Base-by-base conservation (phyloP, 2,113 vertebrate genomes). In the Sturnira hondurensis region DNA sequence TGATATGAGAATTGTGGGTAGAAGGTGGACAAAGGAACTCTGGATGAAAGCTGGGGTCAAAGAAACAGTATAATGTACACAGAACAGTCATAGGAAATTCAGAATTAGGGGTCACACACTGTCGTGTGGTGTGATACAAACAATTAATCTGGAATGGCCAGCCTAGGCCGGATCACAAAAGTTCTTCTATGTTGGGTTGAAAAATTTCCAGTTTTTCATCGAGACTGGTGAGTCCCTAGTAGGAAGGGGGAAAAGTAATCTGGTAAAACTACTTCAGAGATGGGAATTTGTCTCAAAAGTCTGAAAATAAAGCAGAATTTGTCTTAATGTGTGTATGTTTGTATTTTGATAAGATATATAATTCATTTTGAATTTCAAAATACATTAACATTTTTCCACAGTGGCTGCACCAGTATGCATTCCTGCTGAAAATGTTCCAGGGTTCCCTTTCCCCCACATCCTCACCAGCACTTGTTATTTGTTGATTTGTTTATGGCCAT, bases 321-420 rank as follows among this genome's bases (percentile, higher is more conserved):
- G 7, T 26, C 6, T 31, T 83, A 71, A 73, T 36, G 14, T 65
- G 14, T 36, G 14, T 52, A 10, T 36, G 7, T 16, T 63, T 84
- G 19, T 63, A 71, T 43, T 82, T 92, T 82, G 31, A 31, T 5
- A 33, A 65, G 24, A 38, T 71, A n/a, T 15, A 47, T 47, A 7
- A 58, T 28, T 74, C 76, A 58, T 12, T 68, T 84, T 67, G 26
- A 93, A 38, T 68, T 38, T 70, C 17, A 63, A 31, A 91, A 77
- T 11, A 71, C 3, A 47, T 19, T 43, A 45, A 61, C 10, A 28
- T 61, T 28, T 56, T 58, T 58, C 56, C 56, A 58, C 56, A 58
- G 22, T 58, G 56, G 22, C 56, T 58, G 56, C 56, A 58, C 7
- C 22, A 58, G 56, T 58, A 20, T 58, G 22, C 7, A 58, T 10